phyloP scores from a whole-genome alignment of 1,140 invertebrate genomes.

The Hycleus phaleratus region DNA sequence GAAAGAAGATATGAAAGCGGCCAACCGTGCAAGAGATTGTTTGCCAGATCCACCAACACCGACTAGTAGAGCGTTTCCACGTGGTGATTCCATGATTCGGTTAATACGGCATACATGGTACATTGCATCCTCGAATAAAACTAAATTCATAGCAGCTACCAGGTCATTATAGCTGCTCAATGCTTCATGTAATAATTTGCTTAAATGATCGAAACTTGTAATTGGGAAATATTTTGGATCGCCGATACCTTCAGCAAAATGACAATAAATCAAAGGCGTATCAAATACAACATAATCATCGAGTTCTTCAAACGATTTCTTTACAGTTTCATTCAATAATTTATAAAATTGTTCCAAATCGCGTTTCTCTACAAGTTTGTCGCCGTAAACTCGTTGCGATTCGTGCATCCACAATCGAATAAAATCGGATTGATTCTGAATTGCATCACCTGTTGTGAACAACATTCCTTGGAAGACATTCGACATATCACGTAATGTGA shows the following conservation, averaged over 20 bases:
- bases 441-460: conserved; percentile 73
- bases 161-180: conserved; percentile 76
- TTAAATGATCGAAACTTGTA: conserved; percentile 61
- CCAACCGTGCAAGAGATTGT: conserved; percentile 79
- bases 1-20: conserved; percentile 80
- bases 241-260: conserved; percentile 85
- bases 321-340: conserved; percentile 65
- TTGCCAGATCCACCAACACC: conserved; percentile 94
- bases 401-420: conserved; percentile 86
- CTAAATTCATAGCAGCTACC: conserved; percentile 87
- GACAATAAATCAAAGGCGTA: conserved; percentile 76
- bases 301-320: conserved; percentile 74
- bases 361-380: conserved; percentile 73
- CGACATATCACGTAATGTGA: conserved; percentile 86
- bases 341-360: conserved; percentile 71
- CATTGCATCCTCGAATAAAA: conserved; percentile 94
- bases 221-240: conserved; percentile 87
- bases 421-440: conserved; percentile 60
- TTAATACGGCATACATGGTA: conserved; percentile 86
- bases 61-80: conserved; percentile 86
- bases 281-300: conserved; percentile 57
- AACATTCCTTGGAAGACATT: conserved; percentile 87
- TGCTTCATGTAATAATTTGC: conserved; percentile 71
- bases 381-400: conserved; percentile 78
- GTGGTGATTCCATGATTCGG: conserved; percentile 81